These are phyloP conservation scores for Listronotus bonariensis DNA, from an alignment of 1,140 invertebrate genomes.

Conservation along the genomic window DNA sequence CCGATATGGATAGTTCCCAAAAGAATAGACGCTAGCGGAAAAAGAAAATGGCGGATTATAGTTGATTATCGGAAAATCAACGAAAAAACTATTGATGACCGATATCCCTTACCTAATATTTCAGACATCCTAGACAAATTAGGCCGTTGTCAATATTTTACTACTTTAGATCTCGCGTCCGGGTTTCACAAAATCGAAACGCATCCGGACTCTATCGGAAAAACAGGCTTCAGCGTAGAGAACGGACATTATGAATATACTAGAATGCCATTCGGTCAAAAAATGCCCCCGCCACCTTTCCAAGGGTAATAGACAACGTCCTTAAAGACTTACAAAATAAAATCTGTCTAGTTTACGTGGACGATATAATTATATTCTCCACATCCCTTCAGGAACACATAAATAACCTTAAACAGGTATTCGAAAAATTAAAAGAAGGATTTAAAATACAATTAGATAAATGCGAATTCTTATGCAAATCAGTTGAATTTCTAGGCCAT, in stretches of 20 bases:
- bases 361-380: constrained; percentile 50
- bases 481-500: constrained; percentile 39
- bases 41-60: constrained; percentile 29
- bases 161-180: constrained; percentile 54
- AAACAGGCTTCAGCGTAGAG: constrained; percentile 30
- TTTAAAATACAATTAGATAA: constrained; percentile 43
- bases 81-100: constrained; percentile 55
- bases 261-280: constrained; percentile 51
- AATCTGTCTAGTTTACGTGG: constrained; percentile 52
- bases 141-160: constrained; percentile 56
- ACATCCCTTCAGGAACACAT: constrained; percentile 50
- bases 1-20: constrained; percentile 24
- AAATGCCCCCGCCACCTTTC: constrained; percentile 47
- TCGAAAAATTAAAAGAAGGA: constrained; percentile 38
- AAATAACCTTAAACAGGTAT: constrained; percentile 44
- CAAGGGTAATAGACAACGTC: constrained; percentile 30
- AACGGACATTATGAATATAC: constrained; percentile 40
- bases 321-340: constrained; percentile 29
- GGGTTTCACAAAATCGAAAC: constrained; percentile 55
- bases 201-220: constrained; percentile 52
- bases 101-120: constrained; percentile 58
- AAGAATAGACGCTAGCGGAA: constrained; percentile 22
- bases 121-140: constrained; percentile 52
- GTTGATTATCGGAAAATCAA: constrained; percentile 56
- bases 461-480: constrained; percentile 40